These are phyloP conservation scores for Oreochromis mossambicus DNA, from an alignment of 2,797 vertebrate genomes.

Conservation along the genomic window DNA sequence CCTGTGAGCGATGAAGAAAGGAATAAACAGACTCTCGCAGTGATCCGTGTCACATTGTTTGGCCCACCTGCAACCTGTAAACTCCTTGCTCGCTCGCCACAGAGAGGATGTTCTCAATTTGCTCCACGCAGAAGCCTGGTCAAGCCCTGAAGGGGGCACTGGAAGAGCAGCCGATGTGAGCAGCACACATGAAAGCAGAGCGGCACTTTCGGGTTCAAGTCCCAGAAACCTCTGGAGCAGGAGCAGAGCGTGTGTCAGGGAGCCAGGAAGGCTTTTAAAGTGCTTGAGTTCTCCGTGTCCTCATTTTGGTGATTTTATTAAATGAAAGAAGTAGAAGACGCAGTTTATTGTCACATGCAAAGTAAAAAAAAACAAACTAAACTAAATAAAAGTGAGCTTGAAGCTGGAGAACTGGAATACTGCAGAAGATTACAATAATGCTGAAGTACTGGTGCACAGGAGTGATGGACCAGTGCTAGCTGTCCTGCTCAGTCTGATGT, in stretches of 20 bases:
- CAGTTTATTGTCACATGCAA: not conserved
- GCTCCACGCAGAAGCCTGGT: conserved; percentile 27
- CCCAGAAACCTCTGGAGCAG: conserved; percentile 15
- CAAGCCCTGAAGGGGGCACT: conserved; percentile 52
- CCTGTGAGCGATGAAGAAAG: conserved; percentile 26
- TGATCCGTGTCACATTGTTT: conserved; percentile 57
- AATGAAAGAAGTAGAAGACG: not conserved
- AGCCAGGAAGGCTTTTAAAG: not conserved
- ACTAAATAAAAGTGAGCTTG: not conserved
- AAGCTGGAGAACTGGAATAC: not conserved
- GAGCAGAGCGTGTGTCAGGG: conserved; percentile 18
- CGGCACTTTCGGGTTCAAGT: conserved; percentile 1
- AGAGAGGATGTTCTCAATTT: conserved; percentile 46
- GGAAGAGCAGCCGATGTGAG: conserved; percentile 40
- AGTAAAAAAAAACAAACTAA: not conserved
- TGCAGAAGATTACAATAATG: not conserved
- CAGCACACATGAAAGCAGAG: not conserved
- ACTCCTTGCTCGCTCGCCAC: conserved; percentile 17
- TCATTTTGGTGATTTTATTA: not conserved
- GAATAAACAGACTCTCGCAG: conserved; percentile 35
- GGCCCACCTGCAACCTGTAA: conserved; percentile 56
- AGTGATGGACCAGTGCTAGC: not conserved
- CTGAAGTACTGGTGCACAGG: not conserved
- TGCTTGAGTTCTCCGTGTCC: not conserved
- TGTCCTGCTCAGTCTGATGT: not conserved